phyloP scores from a whole-genome alignment of 2,797 vertebrate genomes.

The Podarcis lilfordi region DNA sequence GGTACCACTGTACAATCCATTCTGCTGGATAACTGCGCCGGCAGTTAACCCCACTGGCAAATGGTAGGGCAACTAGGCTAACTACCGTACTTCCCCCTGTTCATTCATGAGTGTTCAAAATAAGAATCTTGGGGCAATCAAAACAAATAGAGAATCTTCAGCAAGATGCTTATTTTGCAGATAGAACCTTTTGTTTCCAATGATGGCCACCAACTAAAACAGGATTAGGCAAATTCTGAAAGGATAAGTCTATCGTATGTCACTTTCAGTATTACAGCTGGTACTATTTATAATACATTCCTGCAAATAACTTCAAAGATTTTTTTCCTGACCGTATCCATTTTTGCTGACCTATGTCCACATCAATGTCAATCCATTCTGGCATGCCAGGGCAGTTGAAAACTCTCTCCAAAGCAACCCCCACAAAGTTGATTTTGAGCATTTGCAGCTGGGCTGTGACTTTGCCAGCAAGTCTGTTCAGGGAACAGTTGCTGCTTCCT shows the following conservation, averaged over 20 bases:
- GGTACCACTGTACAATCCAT: not conserved
- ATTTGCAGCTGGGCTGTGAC: constrained; percentile 58
- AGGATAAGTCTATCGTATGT: no score
- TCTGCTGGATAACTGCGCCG: not conserved
- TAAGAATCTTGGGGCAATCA: not conserved
- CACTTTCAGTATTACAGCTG: no score
- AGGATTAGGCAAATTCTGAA: no score
- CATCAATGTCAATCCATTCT: not conserved
- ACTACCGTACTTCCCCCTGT: not conserved
- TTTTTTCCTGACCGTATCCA: no score
- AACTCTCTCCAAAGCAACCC: constrained; percentile 57
- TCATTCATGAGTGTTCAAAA: not conserved
- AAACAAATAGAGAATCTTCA: not conserved
- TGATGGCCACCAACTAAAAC: no score
- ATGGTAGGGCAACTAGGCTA: not conserved
- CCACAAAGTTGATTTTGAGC: constrained; percentile 57
- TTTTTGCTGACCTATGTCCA: no score
- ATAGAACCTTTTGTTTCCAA: no score
- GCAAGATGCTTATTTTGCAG: not conserved
- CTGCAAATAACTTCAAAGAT: no score
- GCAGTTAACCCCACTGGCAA: constrained; percentile 7
- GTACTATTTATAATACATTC: not conserved
- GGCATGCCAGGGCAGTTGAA: constrained; percentile 13
- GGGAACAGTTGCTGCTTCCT: constrained; percentile 68
- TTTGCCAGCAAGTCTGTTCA: constrained; percentile 68